A percentile compares a stretch with the other conserved stretches of the same genome.
Conservation (phyloP, 2,113 vertebrate species). For the Sialia sialis region DNA sequence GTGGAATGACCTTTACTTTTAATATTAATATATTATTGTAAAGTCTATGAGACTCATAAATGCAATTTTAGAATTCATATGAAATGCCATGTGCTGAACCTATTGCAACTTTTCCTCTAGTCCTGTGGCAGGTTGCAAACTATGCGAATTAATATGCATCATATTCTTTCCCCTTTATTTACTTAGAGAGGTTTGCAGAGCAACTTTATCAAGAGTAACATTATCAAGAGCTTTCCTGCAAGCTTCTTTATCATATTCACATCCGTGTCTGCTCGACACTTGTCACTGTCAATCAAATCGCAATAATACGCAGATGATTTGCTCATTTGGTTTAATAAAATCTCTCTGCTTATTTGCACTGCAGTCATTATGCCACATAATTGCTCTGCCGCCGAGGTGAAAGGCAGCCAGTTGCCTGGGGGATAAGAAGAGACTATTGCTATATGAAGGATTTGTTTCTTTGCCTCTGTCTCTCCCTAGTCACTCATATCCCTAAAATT, state of each 20-base stretch:
- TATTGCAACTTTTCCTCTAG: constrained; percentile 63
- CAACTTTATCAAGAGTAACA: constrained; percentile 97
- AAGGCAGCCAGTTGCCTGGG: constrained; percentile 91
- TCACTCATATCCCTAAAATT: constrained; percentile 96
- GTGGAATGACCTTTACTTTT: constrained; percentile 96
- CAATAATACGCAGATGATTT: constrained; percentile 98
- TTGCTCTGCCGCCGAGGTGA: constrained; percentile 90
- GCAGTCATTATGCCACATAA: constrained; percentile 98
- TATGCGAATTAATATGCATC: constrained; percentile 91
- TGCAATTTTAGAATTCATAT: constrained; percentile 91
- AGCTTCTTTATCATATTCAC: constrained; percentile 93
- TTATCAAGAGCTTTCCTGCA: constrained; percentile 94
- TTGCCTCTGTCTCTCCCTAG: constrained; percentile 86
- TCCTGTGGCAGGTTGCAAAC: constrained; percentile 68
- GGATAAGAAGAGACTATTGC: constrained; percentile 93
- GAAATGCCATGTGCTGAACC: constrained; percentile 86
- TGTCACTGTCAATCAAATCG: constrained; percentile 99
- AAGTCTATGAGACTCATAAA: constrained; percentile 87
- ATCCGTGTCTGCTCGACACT: constrained; percentile 87
- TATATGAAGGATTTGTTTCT: constrained; percentile 89
- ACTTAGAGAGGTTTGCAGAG: constrained; percentile 85
- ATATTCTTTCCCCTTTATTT: constrained; percentile 80
- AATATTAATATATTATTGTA: constrained; percentile 96
- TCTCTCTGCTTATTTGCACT: constrained; percentile 97
- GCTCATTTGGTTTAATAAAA: constrained; percentile 99